These are phyloP conservation scores for Drosophila mimetica DNA, from an alignment of 2,888 invertebrate genomes.

Conservation along the genomic window DNA sequence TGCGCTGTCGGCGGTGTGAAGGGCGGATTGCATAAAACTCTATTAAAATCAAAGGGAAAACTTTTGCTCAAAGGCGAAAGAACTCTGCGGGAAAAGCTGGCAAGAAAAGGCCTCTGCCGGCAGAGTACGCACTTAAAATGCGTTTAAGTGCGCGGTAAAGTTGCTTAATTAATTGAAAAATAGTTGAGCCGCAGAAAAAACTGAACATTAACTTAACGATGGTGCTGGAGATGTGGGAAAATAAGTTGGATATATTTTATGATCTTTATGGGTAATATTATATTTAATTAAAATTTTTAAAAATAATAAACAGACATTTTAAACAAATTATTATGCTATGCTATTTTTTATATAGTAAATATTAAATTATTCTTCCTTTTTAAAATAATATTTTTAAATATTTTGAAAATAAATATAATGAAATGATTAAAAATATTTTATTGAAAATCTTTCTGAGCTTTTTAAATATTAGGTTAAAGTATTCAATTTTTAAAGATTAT, in stretches of 20 bases:
- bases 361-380: no score
- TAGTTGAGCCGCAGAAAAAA: constrained; percentile 24
- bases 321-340: no score
- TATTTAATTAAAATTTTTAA: not conserved
- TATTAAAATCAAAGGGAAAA: constrained; percentile 54
- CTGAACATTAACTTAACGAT: not conserved
- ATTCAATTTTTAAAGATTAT: no score
- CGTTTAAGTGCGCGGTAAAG: constrained; percentile 61
- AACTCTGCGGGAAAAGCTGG: constrained; percentile 2
- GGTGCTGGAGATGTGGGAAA: not conserved
- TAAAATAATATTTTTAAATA: no score
- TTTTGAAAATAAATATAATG: no score
- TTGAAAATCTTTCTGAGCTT: no score
- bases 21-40: constrained; percentile 39
- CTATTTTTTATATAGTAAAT: no score
- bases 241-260: not conserved
- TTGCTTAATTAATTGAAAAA: constrained; percentile 78
- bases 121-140: constrained; percentile 60
- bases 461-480: no score
- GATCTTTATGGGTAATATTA: not conserved
- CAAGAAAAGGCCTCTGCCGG: constrained; percentile 34
- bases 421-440: no score
- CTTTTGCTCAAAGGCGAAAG: constrained; percentile 56
- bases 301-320: no score
- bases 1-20: constrained; percentile 22